A percentile compares a stretch with the other conserved stretches of the same genome.
Evolutionary conservation across 2,888 invertebrate species (phyloP).

Genomic region (Troilus luridus): DNA sequence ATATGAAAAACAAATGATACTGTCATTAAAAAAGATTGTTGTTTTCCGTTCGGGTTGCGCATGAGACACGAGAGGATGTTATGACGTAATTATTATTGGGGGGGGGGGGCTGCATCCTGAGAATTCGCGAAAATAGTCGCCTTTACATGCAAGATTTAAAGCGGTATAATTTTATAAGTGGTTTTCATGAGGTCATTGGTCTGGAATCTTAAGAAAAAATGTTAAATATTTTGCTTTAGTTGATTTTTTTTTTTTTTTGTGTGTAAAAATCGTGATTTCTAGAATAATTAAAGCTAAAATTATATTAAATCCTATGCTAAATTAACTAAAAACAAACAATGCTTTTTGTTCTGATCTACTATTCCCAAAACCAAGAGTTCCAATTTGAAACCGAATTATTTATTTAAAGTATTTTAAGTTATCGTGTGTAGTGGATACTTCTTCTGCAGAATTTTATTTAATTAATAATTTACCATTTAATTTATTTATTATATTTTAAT

Average conservation of each 20-base stretch:
- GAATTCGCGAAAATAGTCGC: background rate
- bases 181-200: background rate
- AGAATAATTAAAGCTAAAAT: too few relatives aligned
- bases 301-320: too few relatives aligned
- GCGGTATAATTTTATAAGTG: background rate
- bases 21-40: conserved; percentile 18
- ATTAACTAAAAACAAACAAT: too few relatives aligned
- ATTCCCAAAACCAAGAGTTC: too few relatives aligned
- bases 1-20: conserved; percentile 31
- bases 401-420: too few relatives aligned
- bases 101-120: background rate
- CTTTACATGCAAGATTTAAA: background rate
- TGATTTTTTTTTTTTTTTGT: background rate
- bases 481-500: too few relatives aligned
- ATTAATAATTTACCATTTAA: too few relatives aligned
- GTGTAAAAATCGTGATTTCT: too few relatives aligned
- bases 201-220: background rate
- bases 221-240: background rate
- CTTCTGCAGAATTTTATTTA: too few relatives aligned
- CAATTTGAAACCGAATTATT: too few relatives aligned
- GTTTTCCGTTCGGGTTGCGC: background rate
- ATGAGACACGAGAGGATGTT: conserved; percentile 14
- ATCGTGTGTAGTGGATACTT: too few relatives aligned
- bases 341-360: too few relatives aligned
- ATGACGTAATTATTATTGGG: background rate